These are phyloP conservation scores for Callyntrura guangdongensis DNA, from an alignment of 2,888 invertebrate species.

Conservation along the genomic window DNA sequence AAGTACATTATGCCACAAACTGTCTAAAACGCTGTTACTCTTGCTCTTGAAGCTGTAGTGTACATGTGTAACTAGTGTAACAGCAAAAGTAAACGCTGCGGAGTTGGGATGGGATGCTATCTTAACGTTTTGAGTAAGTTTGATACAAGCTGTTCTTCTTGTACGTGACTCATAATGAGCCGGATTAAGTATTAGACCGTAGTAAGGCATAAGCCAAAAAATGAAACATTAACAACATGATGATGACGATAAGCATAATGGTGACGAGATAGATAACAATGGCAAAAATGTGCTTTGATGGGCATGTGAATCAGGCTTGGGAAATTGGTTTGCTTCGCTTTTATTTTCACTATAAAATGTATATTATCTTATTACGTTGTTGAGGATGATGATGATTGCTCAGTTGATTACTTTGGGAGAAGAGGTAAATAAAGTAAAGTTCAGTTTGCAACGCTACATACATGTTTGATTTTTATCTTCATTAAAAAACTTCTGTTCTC, in stretches of 20 bases:
- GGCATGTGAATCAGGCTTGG: constrained; percentile 53
- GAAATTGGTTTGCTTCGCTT: constrained; percentile 64
- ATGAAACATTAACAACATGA: constrained; percentile 25
- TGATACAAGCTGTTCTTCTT: too few species aligned
- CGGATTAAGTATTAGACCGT: background rate
- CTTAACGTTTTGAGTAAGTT: too few species aligned
- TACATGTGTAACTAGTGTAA: too few species aligned
- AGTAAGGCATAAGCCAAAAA: constrained; percentile 1
- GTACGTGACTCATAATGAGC: too few species aligned
- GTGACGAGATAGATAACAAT: constrained; percentile 33
- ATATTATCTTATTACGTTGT: constrained; percentile 10
- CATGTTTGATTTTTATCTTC: constrained; percentile 28
- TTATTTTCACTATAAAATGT: background rate
- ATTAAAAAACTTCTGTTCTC: too few species aligned
- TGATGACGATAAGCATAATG: constrained; percentile 38
- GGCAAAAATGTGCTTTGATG: constrained; percentile 41
- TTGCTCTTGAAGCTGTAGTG: too few species aligned
- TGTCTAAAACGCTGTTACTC: too few species aligned
- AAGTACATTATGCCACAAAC: too few species aligned
- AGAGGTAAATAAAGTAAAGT: background rate
- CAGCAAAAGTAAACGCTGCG: too few species aligned
- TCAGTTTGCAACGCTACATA: background rate
- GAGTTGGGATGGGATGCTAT: too few species aligned
- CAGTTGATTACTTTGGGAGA: background rate
- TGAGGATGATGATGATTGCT: constrained; percentile 25